Evolutionary conservation across 1,140 invertebrate genomes (phyloP).

Genomic region (Akabosia matsudoensis): DNA sequence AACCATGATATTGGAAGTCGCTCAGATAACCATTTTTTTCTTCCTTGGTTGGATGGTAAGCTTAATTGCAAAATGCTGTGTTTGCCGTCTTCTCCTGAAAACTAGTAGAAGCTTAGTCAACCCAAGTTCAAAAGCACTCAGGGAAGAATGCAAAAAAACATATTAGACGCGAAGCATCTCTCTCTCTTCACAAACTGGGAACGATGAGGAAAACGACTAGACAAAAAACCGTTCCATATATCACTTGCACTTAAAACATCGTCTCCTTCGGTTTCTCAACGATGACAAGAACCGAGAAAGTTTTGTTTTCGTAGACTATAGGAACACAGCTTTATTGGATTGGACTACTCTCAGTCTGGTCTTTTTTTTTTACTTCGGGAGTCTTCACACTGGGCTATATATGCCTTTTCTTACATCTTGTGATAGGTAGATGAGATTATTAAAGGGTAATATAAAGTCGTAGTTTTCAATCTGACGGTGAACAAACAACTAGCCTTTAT

Average conservation of each 20-base stretch:
- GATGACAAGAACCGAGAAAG: background rate
- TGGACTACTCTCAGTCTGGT: background rate
- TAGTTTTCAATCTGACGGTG: too few relatives aligned
- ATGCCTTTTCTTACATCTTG: background rate
- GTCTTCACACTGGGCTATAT: background rate
- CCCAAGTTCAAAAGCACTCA: background rate
- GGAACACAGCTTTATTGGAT: background rate
- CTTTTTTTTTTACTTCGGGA: background rate
- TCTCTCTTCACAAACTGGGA: too few relatives aligned
- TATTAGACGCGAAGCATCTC: background rate
- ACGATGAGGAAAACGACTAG: too few relatives aligned
- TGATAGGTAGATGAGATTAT: too few relatives aligned
- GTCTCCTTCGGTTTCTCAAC: too few relatives aligned
- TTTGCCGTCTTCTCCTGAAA: background rate
- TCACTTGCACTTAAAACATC: too few relatives aligned
- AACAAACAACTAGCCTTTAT: too few relatives aligned
- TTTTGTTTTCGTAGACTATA: background rate
- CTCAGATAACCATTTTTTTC: too few relatives aligned
- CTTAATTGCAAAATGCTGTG: slow-evolving; percentile 5
- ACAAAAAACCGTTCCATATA: too few relatives aligned
- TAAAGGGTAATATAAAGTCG: too few relatives aligned
- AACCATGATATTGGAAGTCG: too few relatives aligned
- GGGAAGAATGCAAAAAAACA: background rate
- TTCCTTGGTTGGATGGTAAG: too few relatives aligned
- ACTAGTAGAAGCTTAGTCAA: background rate